Conservation (phyloP, 2,797 vertebrate species). For the Botia almorhae region DNA sequence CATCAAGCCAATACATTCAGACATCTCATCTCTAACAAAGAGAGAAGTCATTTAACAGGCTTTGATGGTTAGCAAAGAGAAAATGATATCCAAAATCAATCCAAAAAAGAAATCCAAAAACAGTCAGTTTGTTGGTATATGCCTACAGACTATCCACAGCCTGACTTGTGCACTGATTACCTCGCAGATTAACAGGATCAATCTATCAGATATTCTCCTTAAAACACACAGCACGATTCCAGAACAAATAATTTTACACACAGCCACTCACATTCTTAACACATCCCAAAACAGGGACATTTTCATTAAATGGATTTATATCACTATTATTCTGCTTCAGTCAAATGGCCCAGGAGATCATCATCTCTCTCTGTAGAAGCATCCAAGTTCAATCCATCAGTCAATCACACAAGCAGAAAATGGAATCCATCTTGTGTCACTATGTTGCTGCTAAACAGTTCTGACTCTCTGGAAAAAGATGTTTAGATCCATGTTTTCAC, state of each 20-base stretch:
- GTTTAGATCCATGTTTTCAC: conserved; percentile 29
- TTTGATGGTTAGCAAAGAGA: neutral
- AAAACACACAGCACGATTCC: neutral
- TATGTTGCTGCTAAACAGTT: conserved; percentile 6
- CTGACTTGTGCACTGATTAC: conserved; percentile 1
- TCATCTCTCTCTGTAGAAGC: conserved; percentile 28
- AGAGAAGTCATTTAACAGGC: conserved; percentile 22
- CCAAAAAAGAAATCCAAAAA: conserved; percentile 2
- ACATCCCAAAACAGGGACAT: neutral
- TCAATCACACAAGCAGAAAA: neutral
- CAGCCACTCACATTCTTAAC: conserved; percentile 26
- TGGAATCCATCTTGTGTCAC: neutral
- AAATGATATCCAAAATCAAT: neutral
- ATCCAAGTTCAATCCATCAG: neutral
- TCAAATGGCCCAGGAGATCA: conserved; percentile 46
- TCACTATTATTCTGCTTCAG: neutral
- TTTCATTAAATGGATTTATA: neutral
- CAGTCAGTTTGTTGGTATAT: neutral
- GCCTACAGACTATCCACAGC: neutral
- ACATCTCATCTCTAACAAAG: neutral
- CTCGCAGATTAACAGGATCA: neutral
- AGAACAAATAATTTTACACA: conserved; percentile 22
- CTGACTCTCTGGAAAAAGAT: neutral
- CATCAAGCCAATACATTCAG: conserved; percentile 38
- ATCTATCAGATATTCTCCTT: conserved; percentile 6